These are phyloP conservation scores for Rhinophrynus dorsalis DNA, from an alignment of 2,797 vertebrate genomes.

Conservation along the genomic window DNA sequence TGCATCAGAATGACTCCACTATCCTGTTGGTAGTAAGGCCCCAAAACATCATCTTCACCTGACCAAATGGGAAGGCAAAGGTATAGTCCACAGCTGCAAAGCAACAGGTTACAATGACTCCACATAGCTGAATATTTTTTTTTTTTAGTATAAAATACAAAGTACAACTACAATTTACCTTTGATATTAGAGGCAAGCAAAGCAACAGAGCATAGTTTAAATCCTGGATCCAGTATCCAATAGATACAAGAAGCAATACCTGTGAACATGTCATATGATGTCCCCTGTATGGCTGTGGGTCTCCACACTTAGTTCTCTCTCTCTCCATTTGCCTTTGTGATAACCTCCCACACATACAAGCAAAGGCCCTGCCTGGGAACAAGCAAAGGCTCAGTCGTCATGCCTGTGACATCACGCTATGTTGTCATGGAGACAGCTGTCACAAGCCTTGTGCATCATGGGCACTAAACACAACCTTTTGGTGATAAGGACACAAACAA, in stretches of 20 bases:
- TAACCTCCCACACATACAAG: conserved; percentile 28
- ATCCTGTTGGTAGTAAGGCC: too few species aligned
- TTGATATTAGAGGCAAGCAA: too few species aligned
- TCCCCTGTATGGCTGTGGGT: neutral
- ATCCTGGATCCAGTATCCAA: neutral
- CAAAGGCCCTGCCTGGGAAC: conserved; percentile 28
- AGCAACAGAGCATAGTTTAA: neutral
- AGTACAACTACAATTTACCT: too few species aligned
- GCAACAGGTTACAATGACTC: too few species aligned
- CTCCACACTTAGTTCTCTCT: conserved; percentile 11
- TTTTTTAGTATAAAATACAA: too few species aligned
- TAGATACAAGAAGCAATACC: neutral
- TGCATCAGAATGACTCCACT: too few species aligned
- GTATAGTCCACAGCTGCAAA: too few species aligned
- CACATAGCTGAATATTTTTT: too few species aligned
- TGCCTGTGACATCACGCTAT: conserved; percentile 26
- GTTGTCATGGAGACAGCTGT: conserved; percentile 35
- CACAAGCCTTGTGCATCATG: conserved; percentile 35
- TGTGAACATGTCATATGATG: neutral
- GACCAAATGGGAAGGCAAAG: too few species aligned
- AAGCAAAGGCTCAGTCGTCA: conserved; percentile 31
- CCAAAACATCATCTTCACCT: too few species aligned
- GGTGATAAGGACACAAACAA: conserved; percentile 36
- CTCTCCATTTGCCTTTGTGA: conserved; percentile 13
- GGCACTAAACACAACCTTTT: conserved; percentile 33